Base-by-base conservation (phyloP, 2,797 vertebrate genomes). In the Halcyon badia region DNA sequence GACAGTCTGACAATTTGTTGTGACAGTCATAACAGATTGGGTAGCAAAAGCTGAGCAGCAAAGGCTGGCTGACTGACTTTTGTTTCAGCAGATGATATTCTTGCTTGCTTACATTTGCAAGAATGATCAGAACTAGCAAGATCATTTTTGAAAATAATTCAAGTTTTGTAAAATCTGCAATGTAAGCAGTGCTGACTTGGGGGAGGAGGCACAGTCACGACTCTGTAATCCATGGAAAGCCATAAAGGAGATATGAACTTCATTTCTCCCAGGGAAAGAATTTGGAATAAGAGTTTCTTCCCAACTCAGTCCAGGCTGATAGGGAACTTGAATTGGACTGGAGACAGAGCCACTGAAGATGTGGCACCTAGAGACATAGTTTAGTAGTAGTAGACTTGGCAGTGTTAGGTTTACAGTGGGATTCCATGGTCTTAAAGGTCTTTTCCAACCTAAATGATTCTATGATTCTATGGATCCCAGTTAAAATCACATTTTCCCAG, bases 31-130 rank as follows among this genome's bases (percentile, higher is more conserved):
- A 89, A 82, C 82, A 95, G 84, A 95, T 24, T 68, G 90, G n/a
- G 37, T 76, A 87, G 58, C 66, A 94, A 93, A 94, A 94, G 28
- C 70, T 87, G 84, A 91, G 70, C 62, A 96, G 62, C 49, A 79
- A 60, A 90, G 48, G 21, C 57, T 89, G 91, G 20, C 46, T 83
- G 90, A 14, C 37, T 69, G 78, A 52, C 37, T 84, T 84, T 89
- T 89, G 21, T 61, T 87, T 87, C n/a, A 2, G 60, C 51, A 87
- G 52, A 71, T 3, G 12, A 73, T 39, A 39, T 20, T 52, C 20
- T 57, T 79, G 25, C 42, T 89, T 75, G 18, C 39, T 79, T 79
- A 41, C 31, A 33, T 65, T 82, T 94, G n/a, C 46, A 76, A 76
- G 54, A 72, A 31, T 11, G 4, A 89, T 49, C 31, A 85, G 24